Evolutionary conservation across 2,797 vertebrate genomes (phyloP).

Genomic region (Loriculus beryllinus): DNA sequence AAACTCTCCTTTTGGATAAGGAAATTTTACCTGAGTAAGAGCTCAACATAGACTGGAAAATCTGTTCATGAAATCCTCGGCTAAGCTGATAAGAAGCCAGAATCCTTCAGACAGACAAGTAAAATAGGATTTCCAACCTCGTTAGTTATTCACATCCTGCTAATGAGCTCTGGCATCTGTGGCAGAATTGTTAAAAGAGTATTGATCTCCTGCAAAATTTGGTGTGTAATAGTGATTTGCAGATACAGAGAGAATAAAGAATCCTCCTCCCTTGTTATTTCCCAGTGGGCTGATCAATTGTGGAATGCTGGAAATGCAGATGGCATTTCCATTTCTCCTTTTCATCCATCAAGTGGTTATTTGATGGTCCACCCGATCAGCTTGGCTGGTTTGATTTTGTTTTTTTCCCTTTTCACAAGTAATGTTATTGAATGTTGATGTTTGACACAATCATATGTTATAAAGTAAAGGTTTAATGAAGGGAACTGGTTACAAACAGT

Average conservation of each 20-base stretch:
- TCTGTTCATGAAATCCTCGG: conserved; percentile 31
- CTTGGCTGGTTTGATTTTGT: background rate
- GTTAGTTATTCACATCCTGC: background rate
- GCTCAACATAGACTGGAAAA: background rate
- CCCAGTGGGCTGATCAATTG: background rate
- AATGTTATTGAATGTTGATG: background rate
- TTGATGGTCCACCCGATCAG: background rate
- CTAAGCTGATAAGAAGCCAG: conserved; percentile 38
- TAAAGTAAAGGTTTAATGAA: background rate
- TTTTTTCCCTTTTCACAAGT: background rate
- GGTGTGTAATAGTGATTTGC: background rate
- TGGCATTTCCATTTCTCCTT: conserved; percentile 3
- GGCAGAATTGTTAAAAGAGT: conserved; percentile 3
- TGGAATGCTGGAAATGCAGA: conserved; percentile 4
- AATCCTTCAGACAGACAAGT: conserved; percentile 54
- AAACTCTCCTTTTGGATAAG: background rate
- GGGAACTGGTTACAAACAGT: background rate
- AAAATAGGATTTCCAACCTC: conserved; percentile 33
- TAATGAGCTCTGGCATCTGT: conserved; percentile 21
- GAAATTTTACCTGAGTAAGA: conserved; percentile 33
- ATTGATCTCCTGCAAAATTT: conserved; percentile 35
- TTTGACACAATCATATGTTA: background rate
- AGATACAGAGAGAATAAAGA: background rate
- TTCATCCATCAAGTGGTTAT: background rate
- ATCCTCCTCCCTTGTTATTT: background rate